Conservation (phyloP, 2,888 invertebrate genomes). For the Catocala fraxini region DNA sequence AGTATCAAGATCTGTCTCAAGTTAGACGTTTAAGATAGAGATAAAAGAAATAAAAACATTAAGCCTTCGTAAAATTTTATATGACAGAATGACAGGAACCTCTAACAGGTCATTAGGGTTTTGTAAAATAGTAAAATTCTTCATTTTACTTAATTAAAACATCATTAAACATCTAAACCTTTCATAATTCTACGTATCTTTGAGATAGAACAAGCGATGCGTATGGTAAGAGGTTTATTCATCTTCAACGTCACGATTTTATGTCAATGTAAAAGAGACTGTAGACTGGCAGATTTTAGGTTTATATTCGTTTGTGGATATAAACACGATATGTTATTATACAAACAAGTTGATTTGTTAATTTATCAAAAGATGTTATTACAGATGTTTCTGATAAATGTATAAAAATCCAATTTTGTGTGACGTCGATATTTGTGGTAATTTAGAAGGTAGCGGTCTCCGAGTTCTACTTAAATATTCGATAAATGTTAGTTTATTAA, state of each 20-base stretch:
- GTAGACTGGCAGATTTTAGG: fast-evolving
- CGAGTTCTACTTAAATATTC: constrained; percentile 48
- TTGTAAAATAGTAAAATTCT: constrained; percentile 11
- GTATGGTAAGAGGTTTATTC: constrained; percentile 9
- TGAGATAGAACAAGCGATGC: constrained; percentile 24
- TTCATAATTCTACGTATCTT: constrained; percentile 45
- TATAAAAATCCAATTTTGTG: constrained; percentile 66
- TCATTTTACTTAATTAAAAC: constrained; percentile 35
- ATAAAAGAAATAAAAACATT: constrained; percentile 3
- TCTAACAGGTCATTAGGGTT: constrained; percentile 18
- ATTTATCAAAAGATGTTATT: constrained; percentile 62
- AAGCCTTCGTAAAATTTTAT: constrained; percentile 9
- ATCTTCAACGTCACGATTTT: background rate
- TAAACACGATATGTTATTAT: constrained; percentile 15
- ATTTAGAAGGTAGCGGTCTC: constrained; percentile 53
- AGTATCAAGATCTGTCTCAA: constrained; percentile 1
- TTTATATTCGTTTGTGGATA: background rate
- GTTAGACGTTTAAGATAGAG: background rate
- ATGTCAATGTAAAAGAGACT: constrained; percentile 13
- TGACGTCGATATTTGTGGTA: constrained; percentile 63
- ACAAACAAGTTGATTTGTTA: constrained; percentile 39
- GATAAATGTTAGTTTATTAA: constrained; percentile 45
- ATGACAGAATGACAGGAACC: background rate
- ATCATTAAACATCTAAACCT: constrained; percentile 49
- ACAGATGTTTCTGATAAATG: constrained; percentile 66